These are phyloP conservation scores for Diachrysia chrysitis DNA, from an alignment of 2,888 invertebrate species.

Conservation along the genomic window DNA sequence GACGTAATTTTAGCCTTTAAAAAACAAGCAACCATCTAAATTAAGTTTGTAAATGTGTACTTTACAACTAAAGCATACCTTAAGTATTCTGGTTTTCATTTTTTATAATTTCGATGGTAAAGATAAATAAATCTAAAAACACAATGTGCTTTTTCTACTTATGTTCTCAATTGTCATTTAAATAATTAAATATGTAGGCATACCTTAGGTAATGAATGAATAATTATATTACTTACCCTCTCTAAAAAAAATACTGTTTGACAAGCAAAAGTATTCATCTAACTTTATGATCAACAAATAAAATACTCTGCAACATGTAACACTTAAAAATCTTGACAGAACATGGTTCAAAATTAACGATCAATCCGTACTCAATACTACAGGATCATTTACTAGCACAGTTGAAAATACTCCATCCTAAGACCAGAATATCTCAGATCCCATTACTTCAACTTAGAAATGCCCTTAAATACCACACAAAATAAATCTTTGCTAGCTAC, in stretches of 20 bases:
- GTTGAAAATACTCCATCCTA: slow-evolving; percentile 40
- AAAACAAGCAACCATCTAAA: no score
- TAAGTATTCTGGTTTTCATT: no score
- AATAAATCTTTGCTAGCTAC: slow-evolving; percentile 59
- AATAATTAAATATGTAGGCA: no score
- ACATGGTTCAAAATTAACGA: slow-evolving; percentile 31
- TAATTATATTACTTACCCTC: no score
- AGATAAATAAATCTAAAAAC: no score
- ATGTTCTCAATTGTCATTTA: no score
- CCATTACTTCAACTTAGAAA: slow-evolving; percentile 55
- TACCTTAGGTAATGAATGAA: no score
- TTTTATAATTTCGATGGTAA: no score
- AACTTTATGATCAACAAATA: not conserved
- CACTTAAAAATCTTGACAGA: slow-evolving; percentile 6
- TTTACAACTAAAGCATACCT: no score
- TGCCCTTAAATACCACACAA: slow-evolving; percentile 44
- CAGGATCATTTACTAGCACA: slow-evolving; percentile 43
- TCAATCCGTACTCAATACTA: slow-evolving; percentile 24
- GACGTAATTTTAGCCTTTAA: no score
- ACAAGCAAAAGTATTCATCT: not conserved
- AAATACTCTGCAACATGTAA: not conserved
- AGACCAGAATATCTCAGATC: slow-evolving; percentile 26
- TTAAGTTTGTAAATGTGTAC: no score
- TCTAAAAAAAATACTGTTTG: not conserved
- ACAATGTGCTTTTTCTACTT: no score